Conservation (phyloP, 2,888 invertebrate genomes). For the Volucella inanis region DNA sequence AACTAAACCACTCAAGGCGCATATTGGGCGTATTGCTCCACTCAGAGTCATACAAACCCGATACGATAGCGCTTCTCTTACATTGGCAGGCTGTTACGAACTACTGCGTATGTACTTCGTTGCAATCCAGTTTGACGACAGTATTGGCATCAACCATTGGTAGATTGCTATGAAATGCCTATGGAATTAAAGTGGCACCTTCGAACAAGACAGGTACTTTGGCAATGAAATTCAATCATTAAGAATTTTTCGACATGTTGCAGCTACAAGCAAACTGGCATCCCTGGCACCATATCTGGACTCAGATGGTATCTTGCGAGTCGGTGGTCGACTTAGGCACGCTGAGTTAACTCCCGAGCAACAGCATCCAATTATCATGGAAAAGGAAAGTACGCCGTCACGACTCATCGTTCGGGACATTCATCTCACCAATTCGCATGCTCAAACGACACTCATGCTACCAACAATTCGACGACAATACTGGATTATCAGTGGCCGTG, state of each 20-base stretch:
- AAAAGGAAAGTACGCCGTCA: background rate
- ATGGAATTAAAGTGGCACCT: background rate
- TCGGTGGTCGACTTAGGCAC: no score
- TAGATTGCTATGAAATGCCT: background rate
- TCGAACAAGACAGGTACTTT: slow-evolving; percentile 7
- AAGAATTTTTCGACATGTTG: background rate
- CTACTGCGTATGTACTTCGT: background rate
- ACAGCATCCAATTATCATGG: slow-evolving; percentile 1
- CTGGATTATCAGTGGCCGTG: no score
- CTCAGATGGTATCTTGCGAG: no score
- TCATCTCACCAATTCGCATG: slow-evolving; percentile 15
- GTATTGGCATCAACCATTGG: background rate
- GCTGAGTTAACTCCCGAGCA: background rate
- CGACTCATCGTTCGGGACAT: slow-evolving; percentile 25
- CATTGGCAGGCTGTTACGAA: background rate
- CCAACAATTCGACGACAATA: no score
- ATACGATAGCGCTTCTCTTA: no score
- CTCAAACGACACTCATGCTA: no score
- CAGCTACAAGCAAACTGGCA: background rate
- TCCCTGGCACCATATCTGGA: background rate
- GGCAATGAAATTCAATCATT: background rate
- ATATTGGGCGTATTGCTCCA: no score
- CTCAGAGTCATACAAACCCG: no score
- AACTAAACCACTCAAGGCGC: no score
- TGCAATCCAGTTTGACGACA: background rate